Conservation (phyloP, 2,888 invertebrate genomes). For the Uropetala carovei region DNA sequence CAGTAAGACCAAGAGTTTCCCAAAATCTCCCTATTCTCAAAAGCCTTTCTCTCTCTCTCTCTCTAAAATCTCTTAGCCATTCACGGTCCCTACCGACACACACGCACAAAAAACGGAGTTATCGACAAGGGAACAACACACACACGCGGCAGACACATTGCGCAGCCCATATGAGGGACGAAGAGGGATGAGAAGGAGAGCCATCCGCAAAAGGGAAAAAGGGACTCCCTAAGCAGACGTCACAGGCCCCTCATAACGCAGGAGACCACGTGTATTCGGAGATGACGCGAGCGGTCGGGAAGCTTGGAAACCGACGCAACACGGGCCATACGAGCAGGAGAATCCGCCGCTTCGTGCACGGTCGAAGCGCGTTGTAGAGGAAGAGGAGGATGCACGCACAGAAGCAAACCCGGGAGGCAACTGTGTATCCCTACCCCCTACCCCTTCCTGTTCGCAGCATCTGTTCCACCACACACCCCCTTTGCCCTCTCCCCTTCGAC, state of each 20-base stretch:
- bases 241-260: background rate
- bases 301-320: background rate
- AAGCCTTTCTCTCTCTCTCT: background rate
- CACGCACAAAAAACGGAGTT: background rate
- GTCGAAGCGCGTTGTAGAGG: no score
- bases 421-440: background rate
- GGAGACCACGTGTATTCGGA: background rate
- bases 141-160: background rate
- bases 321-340: background rate
- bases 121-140: background rate
- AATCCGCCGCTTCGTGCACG: background rate
- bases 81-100: background rate
- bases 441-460: background rate
- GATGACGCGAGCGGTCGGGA: background rate
- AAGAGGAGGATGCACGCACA: slow-evolving; percentile 1
- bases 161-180: background rate
- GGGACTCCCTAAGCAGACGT: slow-evolving; percentile 21
- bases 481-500: background rate
- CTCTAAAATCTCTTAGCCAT: background rate
- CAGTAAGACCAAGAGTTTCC: background rate
- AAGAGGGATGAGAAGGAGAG: background rate
- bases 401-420: background rate
- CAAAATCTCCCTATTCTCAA: background rate
- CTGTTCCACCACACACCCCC: background rate
- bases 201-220: background rate